Evolutionary conservation across 2,797 vertebrate species (phyloP), one percentile per base, ranked within the genome.

Genomic region (Numenius phaeopus): DNA sequence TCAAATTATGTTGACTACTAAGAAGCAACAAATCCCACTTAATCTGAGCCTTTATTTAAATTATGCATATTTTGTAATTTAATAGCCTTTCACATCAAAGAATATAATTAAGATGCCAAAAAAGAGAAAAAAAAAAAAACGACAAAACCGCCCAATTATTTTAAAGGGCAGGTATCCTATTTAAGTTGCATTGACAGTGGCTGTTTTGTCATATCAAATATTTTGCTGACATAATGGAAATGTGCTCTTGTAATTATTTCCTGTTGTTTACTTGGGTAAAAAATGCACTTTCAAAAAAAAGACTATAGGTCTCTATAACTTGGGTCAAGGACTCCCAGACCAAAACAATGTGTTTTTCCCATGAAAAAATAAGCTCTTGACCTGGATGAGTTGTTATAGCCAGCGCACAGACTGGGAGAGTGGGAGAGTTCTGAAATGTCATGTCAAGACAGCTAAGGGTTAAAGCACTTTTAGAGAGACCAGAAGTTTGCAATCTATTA

Each of bases 31-130:
- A 24, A 70, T 83, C 58, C 20, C 49, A 42, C 37, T 87, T 95
- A 72, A 75, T 76, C 81, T 92, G 19, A 95, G 14, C 23, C 27
- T 93, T 85, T 81, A 27, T 62, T 94, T 87, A 58, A 61, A 52
- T 49, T 72, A 73, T 57, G 3, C 17, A 2, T 88, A n/a, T 76
- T 94, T 89, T 66, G 26, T 46, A 73, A 54, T 80, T 90, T 89
- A 78, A 59, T 89, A 80, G 37, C 20, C 27, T 95, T 94, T 89
- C 12, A 54, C 11, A 87, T 83, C 32, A 83, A 67, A 71, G 32
- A 83, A 87, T 82, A 69, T 71, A 95, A 91, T 71, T 90, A 80
- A 50, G 16, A 82, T 92, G 42, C 21, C 30, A 32, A 87, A 80
- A 78, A 81, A 24, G 83, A 87, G 12, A 42, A 64, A 4, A 46